Evolutionary conservation across 2,113 vertebrate genomes (phyloP).

Genomic region (Pseudolaguvia tuberculata): DNA sequence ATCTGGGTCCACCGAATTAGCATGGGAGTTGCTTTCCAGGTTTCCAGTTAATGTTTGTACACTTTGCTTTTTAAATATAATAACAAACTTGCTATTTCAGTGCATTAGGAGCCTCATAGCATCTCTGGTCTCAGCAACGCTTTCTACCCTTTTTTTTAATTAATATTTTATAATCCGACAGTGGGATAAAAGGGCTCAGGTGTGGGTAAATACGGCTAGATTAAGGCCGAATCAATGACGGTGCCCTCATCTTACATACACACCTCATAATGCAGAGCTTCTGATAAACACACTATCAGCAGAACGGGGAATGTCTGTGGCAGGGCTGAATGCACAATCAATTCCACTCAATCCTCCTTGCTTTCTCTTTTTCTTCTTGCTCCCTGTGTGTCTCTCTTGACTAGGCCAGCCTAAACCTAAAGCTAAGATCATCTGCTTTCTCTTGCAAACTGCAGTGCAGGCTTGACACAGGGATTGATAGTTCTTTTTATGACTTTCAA

Average conservation of each 20-base stretch:
- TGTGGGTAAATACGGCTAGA: slow-evolving; percentile 52
- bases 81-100: slow-evolving; percentile 60
- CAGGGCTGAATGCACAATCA: slow-evolving; percentile 67
- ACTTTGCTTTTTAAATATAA: slow-evolving; percentile 39
- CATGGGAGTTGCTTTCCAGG: slow-evolving; percentile 56
- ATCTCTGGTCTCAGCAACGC: slow-evolving; percentile 49
- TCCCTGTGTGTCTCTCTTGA: slow-evolving; percentile 44
- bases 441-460: slow-evolving; percentile 55
- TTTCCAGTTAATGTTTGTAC: slow-evolving; percentile 58
- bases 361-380: neutral
- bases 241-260: slow-evolving; percentile 56
- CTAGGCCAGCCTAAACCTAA: slow-evolving; percentile 5
- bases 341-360: slow-evolving; percentile 48
- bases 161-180: slow-evolving; percentile 59
- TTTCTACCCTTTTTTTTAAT: slow-evolving; percentile 57
- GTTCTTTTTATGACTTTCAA: slow-evolving; percentile 59
- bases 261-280: slow-evolving; percentile 53
- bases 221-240: slow-evolving; percentile 45
- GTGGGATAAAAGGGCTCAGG: slow-evolving; percentile 51
- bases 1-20: slow-evolving; percentile 53
- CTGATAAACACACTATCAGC: slow-evolving; percentile 69
- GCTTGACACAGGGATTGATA: slow-evolving; percentile 61
- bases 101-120: slow-evolving; percentile 58
- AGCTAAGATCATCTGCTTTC: slow-evolving; percentile 36
- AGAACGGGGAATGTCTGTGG: slow-evolving; percentile 53